Base-by-base conservation (phyloP, 2,888 invertebrate species). In the Brenthis daphne region DNA sequence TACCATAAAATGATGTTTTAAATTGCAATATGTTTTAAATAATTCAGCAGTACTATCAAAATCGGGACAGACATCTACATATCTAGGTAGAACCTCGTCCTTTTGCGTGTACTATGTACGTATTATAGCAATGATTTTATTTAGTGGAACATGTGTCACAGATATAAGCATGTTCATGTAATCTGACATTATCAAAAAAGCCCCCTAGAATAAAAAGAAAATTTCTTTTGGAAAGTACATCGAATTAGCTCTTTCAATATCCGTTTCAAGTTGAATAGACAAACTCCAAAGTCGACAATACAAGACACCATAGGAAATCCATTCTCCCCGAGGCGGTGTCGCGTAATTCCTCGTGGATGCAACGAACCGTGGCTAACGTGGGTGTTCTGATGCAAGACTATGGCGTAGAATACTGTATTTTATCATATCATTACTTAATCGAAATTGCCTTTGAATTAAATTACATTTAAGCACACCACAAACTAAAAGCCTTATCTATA, bases 261-360 rank as follows among this genome's bases (percentile, higher is more conserved):
- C 71, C 71, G 69, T 69, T 69, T 57, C 47, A 61, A 53, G 64
- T 69, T 72, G 24, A 69, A 72, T 72, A 67, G 67, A 69, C 58
- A 68, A 57, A 64, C 66, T 61, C 60, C 37, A 43, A 68, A 69
- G 67, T 72, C 54, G 67, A 69, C 71, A 65, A 73, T 73, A 67
- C 60, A 61, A 70, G 68, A 50, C 64, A 69, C 68, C 73, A 72
- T 72, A 72, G 73, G 69, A 70, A 73, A 70, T 69, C 71, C 69
- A 73, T 72, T 72, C 67, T 64, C 65, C 72, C 66, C 67, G 72
- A 69, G 72, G 74, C 73, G 70, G 61, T 72, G 70, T 74, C 70
- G 69, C 72, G 74, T 73, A 69, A 69, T 68, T 70, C 69, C 73
- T 73, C 64, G 64, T 66, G 68, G 65, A 68, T 64, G 68, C 69